Evolutionary conservation across 2,888 invertebrate genomes (phyloP), one percentile per base, ranked within the genome.

Genomic region (Poecilobothrus nobilitatus): DNA sequence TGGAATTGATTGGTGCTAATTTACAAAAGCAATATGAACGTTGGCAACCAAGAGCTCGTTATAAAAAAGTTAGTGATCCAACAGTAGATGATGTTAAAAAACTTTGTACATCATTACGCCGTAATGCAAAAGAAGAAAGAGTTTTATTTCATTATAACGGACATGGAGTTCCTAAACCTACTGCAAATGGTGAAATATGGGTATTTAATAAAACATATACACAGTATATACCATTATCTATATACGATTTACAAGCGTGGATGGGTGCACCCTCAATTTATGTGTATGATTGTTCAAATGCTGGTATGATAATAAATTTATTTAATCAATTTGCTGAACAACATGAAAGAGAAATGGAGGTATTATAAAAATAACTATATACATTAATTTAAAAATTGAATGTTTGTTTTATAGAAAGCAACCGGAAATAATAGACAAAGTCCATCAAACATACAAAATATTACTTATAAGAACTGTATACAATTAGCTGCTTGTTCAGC

Each of bases 121-220:
- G 97, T 74, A 97, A 96, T 83, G 98, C 99, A 6, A 98, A 98
- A 83, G 98, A 98, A 76, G 99, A 99, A 79, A 87, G 99, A 72
- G 97, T 99, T 61, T 84, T 99, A 68, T 99, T 99, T 83, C 99
- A 99, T 83, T 99, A 99, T 82, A 99, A 99, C 82, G 99, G 99
- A 0, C 99, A 99, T 80, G 99, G 99, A 20, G 99, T 99, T 70
- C 99, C 99, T 63, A 92, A 92, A 81, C 99, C 99, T 44, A 99
- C 99, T 12, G 86, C 89, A 21, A 99, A 99, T 83, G 98, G 99
- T 10, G 99, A 99, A 85, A 95, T 98, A 76, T 98, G 98, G 98
- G 97, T 99, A 5, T 99, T 99, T 84, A 99, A 99, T 83, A 89
- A 95, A 90, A 92, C 90, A 53, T 99, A 95, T 82, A 99, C 99